Evolutionary conservation across 2,113 vertebrate genomes (phyloP), one percentile per base, ranked within the genome.

Genomic region (Neogale vison): DNA sequence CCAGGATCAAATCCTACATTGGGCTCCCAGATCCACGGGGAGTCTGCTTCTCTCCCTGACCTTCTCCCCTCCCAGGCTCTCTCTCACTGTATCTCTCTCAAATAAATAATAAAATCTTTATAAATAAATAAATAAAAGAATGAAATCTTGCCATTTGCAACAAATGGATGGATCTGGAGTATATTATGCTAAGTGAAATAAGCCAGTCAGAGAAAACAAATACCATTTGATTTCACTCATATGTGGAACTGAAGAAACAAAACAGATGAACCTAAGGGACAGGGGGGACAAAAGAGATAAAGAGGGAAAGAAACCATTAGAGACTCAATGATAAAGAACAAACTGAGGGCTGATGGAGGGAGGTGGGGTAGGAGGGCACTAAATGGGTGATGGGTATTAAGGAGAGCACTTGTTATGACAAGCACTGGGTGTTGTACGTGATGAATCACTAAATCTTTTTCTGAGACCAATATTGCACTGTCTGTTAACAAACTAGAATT

Each of bases 211-310:
- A 55, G 34, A 67, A 67, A 17, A n/a, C 65, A n/a, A 67, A n/a
- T 18, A 67, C 65, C 65, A n/a, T 67, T 18, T n/a, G 34, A 69
- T 69, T 69, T 69, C 65, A 20, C 17, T 69, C 65, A 17, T 31
- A 65, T 69, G 65, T 69, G 34, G 34, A 69, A 69, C 17, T 69
- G 17, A n/a, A 69, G 65, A 69, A 69, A 69, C 65, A n/a, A 69
- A 69, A 69, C 31, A 69, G 65, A 69, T 69, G 65, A 69, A 69
- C 34, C 34, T 18, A 69, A 18, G 65, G 34, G 34, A 69, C 4
- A 4, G 45, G 13, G 29, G 15, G 3, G 1, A 18, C n/a, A n/a
- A n/a, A n/a, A n/a, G 17, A 69, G 7, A n/a, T 29, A n/a, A n/a
- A 69, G 34, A 69, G 34, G 34, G 65, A 69, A 69, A 69, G 3